A percentile compares a stretch with the other conserved stretches of the same genome.
These are phyloP conservation scores for Ctenomys sociabilis DNA, from an alignment of 2,113 vertebrate genomes.

Conservation along the genomic window DNA sequence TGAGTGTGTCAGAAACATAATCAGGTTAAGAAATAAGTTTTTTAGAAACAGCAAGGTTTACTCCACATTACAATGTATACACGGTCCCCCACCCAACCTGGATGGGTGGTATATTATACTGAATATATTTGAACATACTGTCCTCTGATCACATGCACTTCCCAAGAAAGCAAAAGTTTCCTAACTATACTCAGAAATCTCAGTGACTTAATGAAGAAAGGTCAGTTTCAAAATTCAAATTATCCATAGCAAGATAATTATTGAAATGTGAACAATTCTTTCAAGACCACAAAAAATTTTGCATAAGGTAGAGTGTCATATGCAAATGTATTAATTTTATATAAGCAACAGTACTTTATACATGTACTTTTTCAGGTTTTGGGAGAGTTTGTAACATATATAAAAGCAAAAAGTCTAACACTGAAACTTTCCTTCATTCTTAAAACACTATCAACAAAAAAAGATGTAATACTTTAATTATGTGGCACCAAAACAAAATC, in stretches of 20 bases:
- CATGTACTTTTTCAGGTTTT: not conserved
- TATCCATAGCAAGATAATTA: not conserved
- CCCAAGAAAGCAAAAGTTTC: not conserved
- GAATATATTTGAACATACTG: rapidly evolving
- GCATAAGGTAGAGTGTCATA: not conserved
- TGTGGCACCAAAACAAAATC: not conserved
- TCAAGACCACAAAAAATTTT: not conserved
- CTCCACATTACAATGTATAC: not conserved
- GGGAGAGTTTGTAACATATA: not conserved
- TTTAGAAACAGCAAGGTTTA: not conserved
- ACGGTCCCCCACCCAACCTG: rapidly evolving
- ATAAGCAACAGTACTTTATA: not conserved
- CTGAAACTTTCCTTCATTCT: not conserved
- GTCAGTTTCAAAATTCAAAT: not conserved
- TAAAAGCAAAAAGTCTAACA: not conserved
- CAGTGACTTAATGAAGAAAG: not conserved
- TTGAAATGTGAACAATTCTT: not conserved
- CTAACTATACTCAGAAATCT: not conserved
- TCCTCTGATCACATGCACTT: not conserved
- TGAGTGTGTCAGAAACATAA: not conserved
- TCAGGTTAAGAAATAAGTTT: not conserved
- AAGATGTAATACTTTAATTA: not conserved
- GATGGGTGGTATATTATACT: rapidly evolving
- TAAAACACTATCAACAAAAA: not conserved
- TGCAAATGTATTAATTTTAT: not conserved